These are phyloP conservation scores for Trachops cirrhosus DNA, from an alignment of 2,797 vertebrate species.

Conservation along the genomic window DNA sequence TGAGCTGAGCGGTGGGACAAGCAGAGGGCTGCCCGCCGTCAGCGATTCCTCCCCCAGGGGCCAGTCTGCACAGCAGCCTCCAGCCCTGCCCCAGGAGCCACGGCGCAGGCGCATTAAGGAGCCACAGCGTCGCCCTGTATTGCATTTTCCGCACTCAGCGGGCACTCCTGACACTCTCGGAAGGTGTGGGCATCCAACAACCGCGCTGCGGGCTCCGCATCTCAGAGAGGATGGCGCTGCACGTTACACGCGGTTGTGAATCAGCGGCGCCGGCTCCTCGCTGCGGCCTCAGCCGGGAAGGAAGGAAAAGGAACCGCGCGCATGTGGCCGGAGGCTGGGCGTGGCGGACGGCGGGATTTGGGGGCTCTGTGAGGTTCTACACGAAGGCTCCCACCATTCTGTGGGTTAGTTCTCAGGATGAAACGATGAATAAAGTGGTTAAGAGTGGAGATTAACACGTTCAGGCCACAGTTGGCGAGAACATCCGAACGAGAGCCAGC, in stretches of 20 bases:
- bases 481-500: constrained; percentile 47
- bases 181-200: constrained; percentile 28
- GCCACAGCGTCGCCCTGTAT: background rate
- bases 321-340: background rate
- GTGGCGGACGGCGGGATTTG: constrained; percentile 24
- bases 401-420: constrained; percentile 58
- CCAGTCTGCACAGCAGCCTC: background rate
- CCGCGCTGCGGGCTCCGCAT: constrained; percentile 52
- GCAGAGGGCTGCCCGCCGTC: too few relatives aligned
- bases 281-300: background rate
- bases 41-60: background rate
- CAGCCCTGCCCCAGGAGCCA: background rate
- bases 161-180: background rate
- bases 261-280: constrained; percentile 55
- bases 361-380: constrained; percentile 44
- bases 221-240: constrained; percentile 47
- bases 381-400: constrained; percentile 59
- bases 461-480: constrained; percentile 49
- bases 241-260: constrained; percentile 59
- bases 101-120: background rate
- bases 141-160: background rate
- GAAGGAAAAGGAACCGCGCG: background rate
- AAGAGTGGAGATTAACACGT: constrained; percentile 71
- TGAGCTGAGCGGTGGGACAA: background rate
- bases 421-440: constrained; percentile 71